Evolutionary conservation across 2,797 vertebrate genomes (phyloP).

Genomic region (Tadarida brasiliensis): DNA sequence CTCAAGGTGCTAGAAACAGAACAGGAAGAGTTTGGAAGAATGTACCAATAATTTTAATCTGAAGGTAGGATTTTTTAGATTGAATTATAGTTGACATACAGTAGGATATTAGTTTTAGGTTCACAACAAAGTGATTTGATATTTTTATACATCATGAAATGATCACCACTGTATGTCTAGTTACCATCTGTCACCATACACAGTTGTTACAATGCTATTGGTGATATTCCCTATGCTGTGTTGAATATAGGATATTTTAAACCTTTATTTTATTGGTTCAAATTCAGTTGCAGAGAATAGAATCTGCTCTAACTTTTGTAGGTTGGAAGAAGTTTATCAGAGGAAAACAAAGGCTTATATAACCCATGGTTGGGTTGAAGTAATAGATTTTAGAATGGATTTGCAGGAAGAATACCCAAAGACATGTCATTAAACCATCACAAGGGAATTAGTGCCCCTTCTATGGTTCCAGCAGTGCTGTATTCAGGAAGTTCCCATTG

Average conservation of each 20-base stretch:
- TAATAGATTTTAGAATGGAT: not conserved
- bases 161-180: not conserved
- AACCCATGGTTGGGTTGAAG: not conserved
- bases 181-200: not conserved
- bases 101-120: not conserved
- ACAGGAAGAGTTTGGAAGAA: not conserved
- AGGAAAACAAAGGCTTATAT: not conserved
- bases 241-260: not conserved
- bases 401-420: not conserved
- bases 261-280: not conserved
- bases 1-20: not conserved
- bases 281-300: not conserved
- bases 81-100: not conserved
- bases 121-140: not conserved
- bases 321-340: not conserved
- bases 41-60: conserved; percentile 12
- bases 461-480: not conserved
- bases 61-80: not conserved
- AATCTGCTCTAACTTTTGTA: not conserved
- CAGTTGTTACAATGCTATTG: not conserved
- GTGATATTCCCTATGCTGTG: not conserved
- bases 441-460: not conserved
- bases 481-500: not conserved
- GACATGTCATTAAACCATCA: not conserved
- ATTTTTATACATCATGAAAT: not conserved